Evolutionary conservation across 2,797 vertebrate species (phyloP), one percentile per base, ranked within the genome.

Genomic region (Phrynocephalus guinanensis): DNA sequence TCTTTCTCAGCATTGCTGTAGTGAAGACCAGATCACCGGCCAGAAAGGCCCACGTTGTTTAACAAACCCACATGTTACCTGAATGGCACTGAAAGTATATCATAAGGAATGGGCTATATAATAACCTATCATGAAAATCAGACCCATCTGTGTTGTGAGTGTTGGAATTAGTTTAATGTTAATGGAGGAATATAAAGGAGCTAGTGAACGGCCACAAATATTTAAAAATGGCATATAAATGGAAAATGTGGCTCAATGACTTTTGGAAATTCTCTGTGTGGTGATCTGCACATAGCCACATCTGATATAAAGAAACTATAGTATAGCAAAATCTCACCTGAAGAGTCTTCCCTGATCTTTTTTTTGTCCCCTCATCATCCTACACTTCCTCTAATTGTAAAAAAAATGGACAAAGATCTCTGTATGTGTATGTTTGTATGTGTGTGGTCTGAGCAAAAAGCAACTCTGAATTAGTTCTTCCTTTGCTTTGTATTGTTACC

Each of bases 121-220:
- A 72, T 73, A 72, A 72, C 28, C 1, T 26, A 72, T 10, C 48
- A 78, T 56, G 33, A 18, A 15, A 44, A 83, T 60, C 30, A 50
- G 20, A 33, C 6, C 24, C 68, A 33, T n/a, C 48, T 72, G 28
- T 56, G 50, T 22, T 11, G 9, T 52, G 48, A 18, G 10, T 73
- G 22, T 3, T 60, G 11, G 52, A n/a, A n/a, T 48, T 63, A 44
- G 18, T 76, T 38, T 76, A 83, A 56, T 33, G n/a, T 13, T 82
- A 30, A 52, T 30, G 44, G 44, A 56, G 75, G n/a, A 84, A 20
- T 84, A 67, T 24, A n/a, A 84, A 80, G 22, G 6, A 38, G 30
- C 79, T 80, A 52, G 60, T 84, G 20, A 60, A 56, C 75, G 50
- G 63, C 4, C 56, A 80, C n/a, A 80, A 80, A 66, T 80, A 80